Conservation (phyloP, 2,797 vertebrate species). For the Centropyge bicolor region DNA sequence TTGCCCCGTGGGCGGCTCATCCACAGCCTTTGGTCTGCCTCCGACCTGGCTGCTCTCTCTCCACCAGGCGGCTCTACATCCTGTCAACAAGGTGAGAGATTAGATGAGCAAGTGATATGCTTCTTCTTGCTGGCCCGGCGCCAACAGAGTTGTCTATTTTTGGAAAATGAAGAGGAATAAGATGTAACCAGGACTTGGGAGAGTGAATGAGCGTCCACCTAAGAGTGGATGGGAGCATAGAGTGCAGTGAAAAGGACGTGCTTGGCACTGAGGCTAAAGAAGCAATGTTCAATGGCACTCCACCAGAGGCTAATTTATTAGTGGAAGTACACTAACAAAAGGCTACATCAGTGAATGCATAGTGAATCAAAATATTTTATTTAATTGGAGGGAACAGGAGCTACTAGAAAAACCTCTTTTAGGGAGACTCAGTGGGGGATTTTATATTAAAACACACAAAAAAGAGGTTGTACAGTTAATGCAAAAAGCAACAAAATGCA, state of each 20-base stretch:
- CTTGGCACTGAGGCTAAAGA: conserved; percentile 43
- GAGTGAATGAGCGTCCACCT: conserved; percentile 31
- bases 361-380: conserved; percentile 13
- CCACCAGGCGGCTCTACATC: conserved; percentile 49
- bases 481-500: conserved; percentile 12
- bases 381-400: conserved; percentile 7
- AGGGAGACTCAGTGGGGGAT: background rate
- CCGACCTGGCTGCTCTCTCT: conserved; percentile 4
- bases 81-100: conserved; percentile 46
- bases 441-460: conserved; percentile 1
- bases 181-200: conserved; percentile 37
- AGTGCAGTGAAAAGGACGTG: conserved; percentile 36
- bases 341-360: conserved; percentile 3
- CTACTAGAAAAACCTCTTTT: background rate
- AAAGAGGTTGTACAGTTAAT: background rate
- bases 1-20: conserved; percentile 4
- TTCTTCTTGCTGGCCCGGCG: conserved; percentile 25
- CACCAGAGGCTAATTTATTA: conserved; percentile 42
- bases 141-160: conserved; percentile 50
- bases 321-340: conserved; percentile 31
- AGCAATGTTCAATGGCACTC: conserved; percentile 19
- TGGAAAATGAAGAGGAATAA: conserved; percentile 48
- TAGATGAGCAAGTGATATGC: conserved; percentile 40
- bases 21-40: background rate
- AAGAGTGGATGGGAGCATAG: conserved; percentile 12